These are phyloP conservation scores for Lepus americanus DNA, from an alignment of 2,113 vertebrate species.

Conservation along the genomic window DNA sequence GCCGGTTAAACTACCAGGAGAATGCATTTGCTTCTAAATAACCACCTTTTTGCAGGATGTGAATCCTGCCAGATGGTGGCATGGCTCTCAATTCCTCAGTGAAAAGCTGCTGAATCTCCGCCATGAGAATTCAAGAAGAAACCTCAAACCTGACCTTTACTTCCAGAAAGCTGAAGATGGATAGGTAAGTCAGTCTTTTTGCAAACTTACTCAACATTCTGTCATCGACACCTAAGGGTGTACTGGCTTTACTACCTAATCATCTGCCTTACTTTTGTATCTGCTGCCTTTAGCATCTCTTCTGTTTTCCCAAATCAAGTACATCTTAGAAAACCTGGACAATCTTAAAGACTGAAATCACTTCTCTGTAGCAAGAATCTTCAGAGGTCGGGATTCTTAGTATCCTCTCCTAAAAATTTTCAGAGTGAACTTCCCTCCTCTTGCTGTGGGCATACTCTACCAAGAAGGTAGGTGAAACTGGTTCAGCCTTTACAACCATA, in stretches of 20 bases:
- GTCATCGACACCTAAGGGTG: neutral
- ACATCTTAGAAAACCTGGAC: neutral
- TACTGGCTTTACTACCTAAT: neutral
- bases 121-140: neutral
- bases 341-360: constrained; percentile 3
- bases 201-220: neutral
- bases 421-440: neutral
- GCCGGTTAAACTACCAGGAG: neutral
- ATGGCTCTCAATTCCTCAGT: neutral
- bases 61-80: constrained; percentile 28
- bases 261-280: neutral
- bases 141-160: neutral
- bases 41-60: constrained; percentile 44
- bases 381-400: constrained; percentile 14
- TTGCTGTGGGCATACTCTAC: neutral
- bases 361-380: neutral
- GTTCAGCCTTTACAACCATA: neutral
- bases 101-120: neutral
- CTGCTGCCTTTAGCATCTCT: constrained; percentile 37
- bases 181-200: constrained; percentile 42
- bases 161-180: neutral
- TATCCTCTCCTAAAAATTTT: neutral
- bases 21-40: constrained; percentile 58
- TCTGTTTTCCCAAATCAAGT: constrained; percentile 29
- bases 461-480: constrained; percentile 13